A percentile compares a stretch with the other conserved stretches of the same genome.
Evolutionary conservation across 1,140 invertebrate genomes (phyloP).

Genomic region (Drosophila kanapiae): DNA sequence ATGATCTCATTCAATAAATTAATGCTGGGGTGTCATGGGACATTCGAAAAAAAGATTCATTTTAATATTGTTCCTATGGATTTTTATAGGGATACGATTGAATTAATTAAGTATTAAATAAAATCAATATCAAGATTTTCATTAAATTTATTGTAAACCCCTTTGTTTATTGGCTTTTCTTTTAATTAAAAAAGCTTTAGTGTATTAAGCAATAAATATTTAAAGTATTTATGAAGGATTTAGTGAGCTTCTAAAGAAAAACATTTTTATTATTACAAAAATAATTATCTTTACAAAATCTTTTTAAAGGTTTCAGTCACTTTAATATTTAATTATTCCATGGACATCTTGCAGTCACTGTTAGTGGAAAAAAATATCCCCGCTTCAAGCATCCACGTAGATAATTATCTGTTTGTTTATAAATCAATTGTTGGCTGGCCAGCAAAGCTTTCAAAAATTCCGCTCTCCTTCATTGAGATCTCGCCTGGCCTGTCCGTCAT

Average conservation of each 20-base stretch:
- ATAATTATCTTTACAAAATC: background rate
- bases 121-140: no score
- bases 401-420: conserved; percentile 12
- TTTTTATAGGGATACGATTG: background rate
- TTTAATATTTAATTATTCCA: conserved; percentile 1
- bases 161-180: no score
- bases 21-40: background rate
- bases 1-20: background rate
- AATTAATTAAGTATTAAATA: background rate
- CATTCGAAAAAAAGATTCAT: background rate
- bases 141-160: background rate
- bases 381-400: background rate
- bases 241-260: background rate
- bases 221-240: background rate
- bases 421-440: conserved; percentile 13
- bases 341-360: background rate
- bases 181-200: no score
- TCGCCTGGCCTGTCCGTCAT: conserved; percentile 26
- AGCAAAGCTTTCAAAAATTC: conserved; percentile 32
- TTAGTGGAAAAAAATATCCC: background rate
- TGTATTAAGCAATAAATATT: background rate
- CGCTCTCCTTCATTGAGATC: conserved; percentile 23
- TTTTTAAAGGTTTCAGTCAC: background rate
- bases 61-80: no score
- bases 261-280: background rate